A percentile compares a stretch with the other conserved stretches of the same genome.
These are phyloP conservation scores for Drosophila anomalata DNA, from an alignment of 2,888 invertebrate genomes.

Conservation along the genomic window DNA sequence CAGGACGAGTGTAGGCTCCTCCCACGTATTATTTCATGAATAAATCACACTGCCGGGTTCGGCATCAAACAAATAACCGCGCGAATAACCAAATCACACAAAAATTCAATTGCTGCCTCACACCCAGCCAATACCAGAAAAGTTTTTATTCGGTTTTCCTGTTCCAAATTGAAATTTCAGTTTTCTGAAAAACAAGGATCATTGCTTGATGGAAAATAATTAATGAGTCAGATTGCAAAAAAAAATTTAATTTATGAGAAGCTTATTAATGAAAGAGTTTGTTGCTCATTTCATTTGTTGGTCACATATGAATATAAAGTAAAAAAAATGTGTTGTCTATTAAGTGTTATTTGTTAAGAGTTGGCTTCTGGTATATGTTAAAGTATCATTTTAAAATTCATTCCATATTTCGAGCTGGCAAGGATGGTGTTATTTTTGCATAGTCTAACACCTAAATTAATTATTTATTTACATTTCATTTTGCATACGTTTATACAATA, in stretches of 20 bases:
- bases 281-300: not conserved
- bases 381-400: not conserved
- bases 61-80: constrained; percentile 35
- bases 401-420: not conserved
- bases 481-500: constrained; percentile 5
- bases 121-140: constrained; percentile 13
- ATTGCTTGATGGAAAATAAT: not conserved
- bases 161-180: constrained; percentile 21
- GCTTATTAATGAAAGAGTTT: too few species aligned
- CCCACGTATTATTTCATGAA: constrained; percentile 61
- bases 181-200: not conserved
- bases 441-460: not conserved
- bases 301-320: not conserved
- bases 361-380: not conserved
- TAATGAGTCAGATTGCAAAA: too few species aligned
- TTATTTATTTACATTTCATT: constrained; percentile 12
- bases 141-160: constrained; percentile 15
- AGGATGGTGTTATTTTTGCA: not conserved
- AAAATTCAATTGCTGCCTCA: constrained; percentile 58
- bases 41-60: constrained; percentile 60
- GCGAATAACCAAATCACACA: constrained; percentile 72
- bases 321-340: not conserved
- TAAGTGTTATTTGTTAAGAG: too few species aligned
- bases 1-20: not conserved
- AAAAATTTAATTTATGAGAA: too few species aligned